Base-by-base conservation (phyloP, 2,113 vertebrate species). In the Spea multiplicata region DNA sequence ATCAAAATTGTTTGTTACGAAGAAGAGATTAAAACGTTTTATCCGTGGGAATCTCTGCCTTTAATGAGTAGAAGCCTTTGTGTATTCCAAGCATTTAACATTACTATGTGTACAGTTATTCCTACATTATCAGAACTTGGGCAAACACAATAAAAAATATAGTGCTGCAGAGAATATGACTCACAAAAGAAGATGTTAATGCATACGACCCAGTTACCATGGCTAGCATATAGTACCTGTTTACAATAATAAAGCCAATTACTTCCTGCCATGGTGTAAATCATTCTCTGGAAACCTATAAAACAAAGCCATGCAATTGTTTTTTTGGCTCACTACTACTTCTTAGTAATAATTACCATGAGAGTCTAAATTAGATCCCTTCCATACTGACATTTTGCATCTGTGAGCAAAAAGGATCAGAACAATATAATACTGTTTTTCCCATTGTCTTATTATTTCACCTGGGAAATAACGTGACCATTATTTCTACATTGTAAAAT, bases 391-490 rank as follows among this genome's bases (percentile, higher is more conserved):
- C 13, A 14, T 68, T 7, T 30, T 67, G 13, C 10, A 45, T 67
- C 17, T 67, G 12, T 8, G 17, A 4, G 65, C 30, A 67, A 9
- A 44, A 3, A 44, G 17, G 55, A 12, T 59, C 55, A 59, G 55
- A 2, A 67, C 16, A 8, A 30, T 48, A 44, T 59, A 16, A n/a
- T 53, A 8, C 16, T 66, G n/a, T 64, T 55, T 62, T 61, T n/a
- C 57, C 57, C 44, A 44, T 44, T 47, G 45, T 30, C 48, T 70
- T 70, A 61, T 49, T 16, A 45, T 70, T 77, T 70, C 75, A 77
- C 57, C 66, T 70, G 75, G 55, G 66, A 77, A 77, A 77, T 77
- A 77, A 70, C 12, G 14, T 69, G 53, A 16, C 66, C 8, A 49
- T 77, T 76, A 76, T 46, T 44, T 67, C 16, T 48, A 16, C n/a